Evolutionary conservation across 1,140 invertebrate genomes (phyloP), one percentile per base, ranked within the genome.

Genomic region (Eriocheir sinensis): DNA sequence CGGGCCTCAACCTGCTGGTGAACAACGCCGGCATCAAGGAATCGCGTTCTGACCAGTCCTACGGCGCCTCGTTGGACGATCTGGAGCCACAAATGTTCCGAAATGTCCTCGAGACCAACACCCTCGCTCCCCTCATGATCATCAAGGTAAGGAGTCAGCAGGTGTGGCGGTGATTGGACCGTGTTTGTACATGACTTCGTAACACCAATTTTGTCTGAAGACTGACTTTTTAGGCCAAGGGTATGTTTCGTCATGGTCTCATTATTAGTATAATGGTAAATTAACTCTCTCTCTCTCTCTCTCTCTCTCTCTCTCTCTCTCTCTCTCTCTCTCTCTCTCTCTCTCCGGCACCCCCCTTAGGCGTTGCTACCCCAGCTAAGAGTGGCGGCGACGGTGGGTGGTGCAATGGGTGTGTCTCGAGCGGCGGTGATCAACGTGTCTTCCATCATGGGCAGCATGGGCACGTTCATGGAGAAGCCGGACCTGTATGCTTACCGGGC

Each of bases 11-110:
- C 95, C 89, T 97, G 60, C 94, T 97, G 38, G 96, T 97, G 91
- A 97, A 97, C 96, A 97, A 97, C 96, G 96, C 96, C 86, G 96
- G 96, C 21, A 34, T 94, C 34, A 30, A 91, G 44, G 93, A 94
- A 0, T 91, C 40, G 34, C 72, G 89, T 38, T 30, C 93, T 38
- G 27, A 40, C 0, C 93, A 94, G 81, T 9, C 32, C 79, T 88
- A 40, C 48, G 89, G 89, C 21, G n/a, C 92, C 9, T 48, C 93
- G 0, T 53, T 94, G 89, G 34, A 85, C 17, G 3, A 94, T 2
- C 53, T 94, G n/a, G 89, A 91, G 36, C 90, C 91, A 1, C 38
- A 90, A 0, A 36, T 81, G 21, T 41, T 95, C 36, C 80, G 44
- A 21, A 86, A 40, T 4, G 41, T 95, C 36, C 60, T 93, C 27